Evolutionary conservation across 2,888 invertebrate species (phyloP), one percentile per base, ranked within the genome.

Genomic region (Caenorhabditis macrosperma): DNA sequence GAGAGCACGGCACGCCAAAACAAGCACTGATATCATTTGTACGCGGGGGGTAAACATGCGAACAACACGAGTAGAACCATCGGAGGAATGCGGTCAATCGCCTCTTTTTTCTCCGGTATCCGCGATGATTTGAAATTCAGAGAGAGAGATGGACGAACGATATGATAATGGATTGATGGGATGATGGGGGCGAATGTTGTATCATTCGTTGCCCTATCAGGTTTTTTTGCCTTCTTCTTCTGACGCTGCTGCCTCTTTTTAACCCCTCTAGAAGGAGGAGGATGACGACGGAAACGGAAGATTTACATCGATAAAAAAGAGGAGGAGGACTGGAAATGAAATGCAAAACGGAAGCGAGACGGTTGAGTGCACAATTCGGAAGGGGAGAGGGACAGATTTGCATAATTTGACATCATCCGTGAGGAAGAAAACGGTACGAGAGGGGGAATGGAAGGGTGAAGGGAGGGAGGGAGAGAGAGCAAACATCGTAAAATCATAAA

Each of bases 311-410:
- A 24, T 17, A 64, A 57, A 30, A 41, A 5, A 2, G 35, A 38
- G 17, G 35, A 24, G 35, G 10, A n/a, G 28, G 52, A 4, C 46
- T 46, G 57, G 50, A 59, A 59, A 68, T 30, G 48, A 41, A 57
- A 46, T 48, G 54, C 33, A 30, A 44, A 54, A 55, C 22, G 48
- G 30, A 44, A n/a, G 54, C 24, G 46, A n/a, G 22, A 54, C 69
- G 61, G 61, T 61, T 50, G 75, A 67, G 66, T 64, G 67, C 60
- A 64, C 66, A 60, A 64, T 35, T n/a, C 35, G 4, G 20, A 15
- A 26, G 41, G 17, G 26, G 33, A 55, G n/a, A n/a, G n/a, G n/a
- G n/a, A n/a, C n/a, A n/a, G n/a, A 75, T 57, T 57, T 55, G 60
- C 44, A 60, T 57, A 74, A 46, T 20, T 59, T 55, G n/a, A 26